Conservation (phyloP, 2,888 invertebrate species). For the Horisme vitalbata region DNA sequence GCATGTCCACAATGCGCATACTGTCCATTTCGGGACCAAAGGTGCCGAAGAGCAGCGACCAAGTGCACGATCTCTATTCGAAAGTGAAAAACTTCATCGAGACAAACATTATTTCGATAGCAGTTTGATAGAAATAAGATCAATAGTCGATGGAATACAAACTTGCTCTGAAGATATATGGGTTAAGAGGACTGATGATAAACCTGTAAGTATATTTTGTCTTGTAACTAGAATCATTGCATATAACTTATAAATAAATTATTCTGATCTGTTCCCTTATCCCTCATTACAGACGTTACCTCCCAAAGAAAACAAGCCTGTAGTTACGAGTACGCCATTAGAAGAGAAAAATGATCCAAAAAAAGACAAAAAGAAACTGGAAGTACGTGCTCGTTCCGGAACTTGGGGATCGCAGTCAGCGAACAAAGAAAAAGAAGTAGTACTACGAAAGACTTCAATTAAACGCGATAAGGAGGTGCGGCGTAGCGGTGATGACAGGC, state of each 20-base stretch:
- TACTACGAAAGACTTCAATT: conserved; percentile 40
- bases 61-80: conserved; percentile 84
- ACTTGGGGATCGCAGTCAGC: conserved; percentile 79
- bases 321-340: not conserved
- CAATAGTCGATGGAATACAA: conserved; percentile 85
- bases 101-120: conserved; percentile 92
- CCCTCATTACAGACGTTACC: conserved; percentile 38
- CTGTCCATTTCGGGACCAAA: conserved; percentile 86
- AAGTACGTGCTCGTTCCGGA: conserved; percentile 84
- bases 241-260: too few relatives aligned
- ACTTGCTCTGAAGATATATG: conserved; percentile 87
- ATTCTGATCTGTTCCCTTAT: not conserved
- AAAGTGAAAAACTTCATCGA: conserved; percentile 83
- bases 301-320: conserved; percentile 31
- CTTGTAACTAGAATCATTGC: too few relatives aligned
- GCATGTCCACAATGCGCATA: conserved; percentile 83
- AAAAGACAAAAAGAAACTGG: conserved; percentile 29
- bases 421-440: conserved; percentile 50
- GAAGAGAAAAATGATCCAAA: conserved; percentile 25
- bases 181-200: conserved; percentile 84
- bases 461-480: conserved; percentile 60
- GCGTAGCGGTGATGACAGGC: conserved; percentile 60
- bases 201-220: conserved; percentile 75
- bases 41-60: conserved; percentile 82
- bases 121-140: conserved; percentile 91